Conservation (phyloP, 2,888 invertebrate genomes). For the Harpalus rubripes region DNA sequence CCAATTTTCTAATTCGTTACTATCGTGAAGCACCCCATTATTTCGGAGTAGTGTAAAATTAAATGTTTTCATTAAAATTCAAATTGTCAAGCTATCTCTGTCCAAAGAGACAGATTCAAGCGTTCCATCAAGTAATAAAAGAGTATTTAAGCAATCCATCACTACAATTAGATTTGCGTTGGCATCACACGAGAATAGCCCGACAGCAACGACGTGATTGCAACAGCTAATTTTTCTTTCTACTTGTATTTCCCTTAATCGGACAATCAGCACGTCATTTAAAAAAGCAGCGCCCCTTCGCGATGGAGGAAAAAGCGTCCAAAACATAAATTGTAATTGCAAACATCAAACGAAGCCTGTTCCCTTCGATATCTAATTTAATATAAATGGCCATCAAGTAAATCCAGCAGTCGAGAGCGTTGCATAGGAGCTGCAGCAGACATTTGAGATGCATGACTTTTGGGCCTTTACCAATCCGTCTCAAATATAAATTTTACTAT, state of each 20-base stretch:
- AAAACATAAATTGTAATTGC: slow-evolving; percentile 55
- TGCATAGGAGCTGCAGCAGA: not conserved
- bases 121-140: not conserved
- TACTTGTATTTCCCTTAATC: slow-evolving; percentile 46
- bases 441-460: not conserved
- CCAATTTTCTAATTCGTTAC: no score
- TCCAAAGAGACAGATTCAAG: not conserved
- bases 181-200: not conserved
- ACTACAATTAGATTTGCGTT: slow-evolving; percentile 1
- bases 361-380: slow-evolving; percentile 57
- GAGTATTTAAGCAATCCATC: not conserved
- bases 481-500: no score
- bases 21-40: no score
- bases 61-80: slow-evolving; percentile 1
- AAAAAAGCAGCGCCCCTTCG: slow-evolving; percentile 13
- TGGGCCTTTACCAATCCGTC: not conserved
- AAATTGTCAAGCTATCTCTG: not conserved
- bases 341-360: slow-evolving; percentile 43
- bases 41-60: not conserved
- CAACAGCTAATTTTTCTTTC: slow-evolving; percentile 28
- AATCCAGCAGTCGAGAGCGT: slow-evolving; percentile 8
- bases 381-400: slow-evolving; percentile 54
- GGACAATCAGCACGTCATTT: slow-evolving; percentile 43
- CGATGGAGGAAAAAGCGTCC: slow-evolving; percentile 13
- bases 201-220: slow-evolving; percentile 9